phyloP scores from a whole-genome alignment of 1,140 invertebrate genomes.

The Protaetia brevitarsis region DNA sequence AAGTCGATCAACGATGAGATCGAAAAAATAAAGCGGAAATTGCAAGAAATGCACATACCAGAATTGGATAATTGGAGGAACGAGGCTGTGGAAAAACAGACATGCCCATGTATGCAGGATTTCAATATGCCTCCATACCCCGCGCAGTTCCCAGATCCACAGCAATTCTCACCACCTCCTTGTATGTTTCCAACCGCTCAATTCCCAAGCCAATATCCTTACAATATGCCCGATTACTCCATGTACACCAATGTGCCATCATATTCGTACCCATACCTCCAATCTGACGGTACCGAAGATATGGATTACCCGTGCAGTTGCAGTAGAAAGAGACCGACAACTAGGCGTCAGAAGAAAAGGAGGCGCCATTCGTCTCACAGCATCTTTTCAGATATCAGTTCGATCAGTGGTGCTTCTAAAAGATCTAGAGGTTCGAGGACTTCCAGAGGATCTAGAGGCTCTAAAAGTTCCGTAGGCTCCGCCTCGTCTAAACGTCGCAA shows the following conservation, averaged over 20 bases:
- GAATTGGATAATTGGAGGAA: slow-evolving; percentile 14
- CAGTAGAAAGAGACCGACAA: not conserved
- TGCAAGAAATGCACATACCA: slow-evolving; percentile 7
- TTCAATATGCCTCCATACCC: not conserved
- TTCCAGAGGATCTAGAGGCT: too few relatives aligned
- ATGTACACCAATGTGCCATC: not conserved
- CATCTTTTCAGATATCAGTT: not conserved
- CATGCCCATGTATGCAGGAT: too few relatives aligned
- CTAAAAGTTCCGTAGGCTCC: too few relatives aligned
- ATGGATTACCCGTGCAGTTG: not conserved
- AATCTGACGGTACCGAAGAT: not conserved
- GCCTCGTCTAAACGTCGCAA: too few relatives aligned
- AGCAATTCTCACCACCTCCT: too few relatives aligned
- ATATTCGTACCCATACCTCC: not conserved
- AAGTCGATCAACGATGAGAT: not conserved
- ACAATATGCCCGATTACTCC: not conserved
- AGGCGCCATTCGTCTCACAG: not conserved
- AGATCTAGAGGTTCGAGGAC: too few relatives aligned
- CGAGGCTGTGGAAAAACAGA: not conserved
- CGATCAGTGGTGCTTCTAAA: too few relatives aligned
- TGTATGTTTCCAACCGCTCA: not conserved
- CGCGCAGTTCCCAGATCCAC: not conserved
- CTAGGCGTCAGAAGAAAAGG: not conserved
- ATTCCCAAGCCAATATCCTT: not conserved
- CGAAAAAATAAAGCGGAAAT: not conserved